phyloP scores from a whole-genome alignment of 1,140 invertebrate genomes.

The Psilanteris sp. region DNA sequence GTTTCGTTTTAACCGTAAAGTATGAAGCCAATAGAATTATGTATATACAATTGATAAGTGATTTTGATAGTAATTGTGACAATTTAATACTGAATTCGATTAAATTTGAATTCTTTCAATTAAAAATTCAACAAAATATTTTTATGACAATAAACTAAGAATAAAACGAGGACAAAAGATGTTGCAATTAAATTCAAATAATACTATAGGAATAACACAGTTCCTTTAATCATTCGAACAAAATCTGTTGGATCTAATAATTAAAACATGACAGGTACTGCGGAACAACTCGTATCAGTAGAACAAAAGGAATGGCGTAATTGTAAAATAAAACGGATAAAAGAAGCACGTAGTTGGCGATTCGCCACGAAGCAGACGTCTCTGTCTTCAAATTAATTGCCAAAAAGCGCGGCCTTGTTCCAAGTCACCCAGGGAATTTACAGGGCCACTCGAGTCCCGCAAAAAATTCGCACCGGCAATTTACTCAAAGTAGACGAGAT shows the following conservation, averaged over 20 bases:
- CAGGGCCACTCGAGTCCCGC: conserved; percentile 20
- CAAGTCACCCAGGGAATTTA: conserved; percentile 44
- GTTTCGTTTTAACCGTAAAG: no score
- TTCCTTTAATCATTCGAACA: not conserved
- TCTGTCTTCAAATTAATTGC: conserved; percentile 51
- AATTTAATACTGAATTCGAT: no score
- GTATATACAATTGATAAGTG: no score
- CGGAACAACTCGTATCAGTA: conserved; percentile 22
- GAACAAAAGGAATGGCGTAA: conserved; percentile 38
- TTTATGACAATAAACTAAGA: no score
- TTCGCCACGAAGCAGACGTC: conserved; percentile 44
- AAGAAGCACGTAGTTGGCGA: conserved; percentile 55
- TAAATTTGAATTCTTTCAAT: no score
- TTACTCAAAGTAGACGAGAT: not conserved
- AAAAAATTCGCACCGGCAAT: conserved; percentile 26
- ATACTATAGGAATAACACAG: no score
- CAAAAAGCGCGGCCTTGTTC: conserved; percentile 51
- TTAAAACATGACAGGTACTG: conserved; percentile 36
- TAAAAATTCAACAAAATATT: no score
- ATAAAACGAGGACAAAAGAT: no score
- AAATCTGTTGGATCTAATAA: conserved; percentile 19
- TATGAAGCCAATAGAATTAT: no score
- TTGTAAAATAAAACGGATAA: conserved; percentile 54
- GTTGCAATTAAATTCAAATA: no score
- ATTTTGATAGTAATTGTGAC: no score